A percentile compares a stretch with the other conserved stretches of the same genome.
phyloP scores from a whole-genome alignment of 2,113 vertebrate genomes.

The Labeo catla region DNA sequence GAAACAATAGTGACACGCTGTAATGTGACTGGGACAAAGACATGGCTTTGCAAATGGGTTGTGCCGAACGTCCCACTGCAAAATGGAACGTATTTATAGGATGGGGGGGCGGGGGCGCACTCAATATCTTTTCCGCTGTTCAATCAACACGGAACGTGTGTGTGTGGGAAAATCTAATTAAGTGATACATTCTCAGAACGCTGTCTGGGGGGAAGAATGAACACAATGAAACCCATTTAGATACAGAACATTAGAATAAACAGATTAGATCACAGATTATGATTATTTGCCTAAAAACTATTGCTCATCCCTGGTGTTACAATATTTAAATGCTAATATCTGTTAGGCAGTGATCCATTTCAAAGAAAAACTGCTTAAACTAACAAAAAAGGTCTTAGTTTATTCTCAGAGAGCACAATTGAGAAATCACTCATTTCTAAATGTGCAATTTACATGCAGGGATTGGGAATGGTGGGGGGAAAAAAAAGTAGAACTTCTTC shows the following conservation, averaged over 20 bases:
- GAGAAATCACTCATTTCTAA: conserved; percentile 70
- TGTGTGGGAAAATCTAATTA: conserved; percentile 58
- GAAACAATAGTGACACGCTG: conserved; percentile 48
- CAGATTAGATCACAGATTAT: conserved; percentile 70
- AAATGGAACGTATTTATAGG: conserved; percentile 60
- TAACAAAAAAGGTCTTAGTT: conserved; percentile 64
- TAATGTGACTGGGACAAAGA: conserved; percentile 51
- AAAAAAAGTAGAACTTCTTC: conserved; percentile 63
- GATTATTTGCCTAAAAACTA: conserved; percentile 67
- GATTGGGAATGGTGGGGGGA: conserved; percentile 42
- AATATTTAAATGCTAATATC: conserved; percentile 74
- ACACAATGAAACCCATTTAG: conserved; percentile 65
- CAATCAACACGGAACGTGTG: conserved; percentile 44
- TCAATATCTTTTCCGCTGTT: conserved; percentile 54
- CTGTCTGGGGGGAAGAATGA: conserved; percentile 60
- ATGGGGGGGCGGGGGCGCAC: conserved; percentile 36
- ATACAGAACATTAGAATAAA: conserved; percentile 68
- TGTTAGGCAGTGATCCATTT: conserved; percentile 65
- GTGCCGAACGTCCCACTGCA: conserved; percentile 32
- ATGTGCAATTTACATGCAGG: conserved; percentile 62
- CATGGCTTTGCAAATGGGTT: conserved; percentile 54
- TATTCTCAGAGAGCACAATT: conserved; percentile 64
- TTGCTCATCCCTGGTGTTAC: conserved; percentile 63
- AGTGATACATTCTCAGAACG: conserved; percentile 59
- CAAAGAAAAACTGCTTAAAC: conserved; percentile 63